Percentiles rank a stretch among this genome's conserved stretches.
phyloP scores from a whole-genome alignment of 2,888 invertebrate genomes.

The Unio pictorum region DNA sequence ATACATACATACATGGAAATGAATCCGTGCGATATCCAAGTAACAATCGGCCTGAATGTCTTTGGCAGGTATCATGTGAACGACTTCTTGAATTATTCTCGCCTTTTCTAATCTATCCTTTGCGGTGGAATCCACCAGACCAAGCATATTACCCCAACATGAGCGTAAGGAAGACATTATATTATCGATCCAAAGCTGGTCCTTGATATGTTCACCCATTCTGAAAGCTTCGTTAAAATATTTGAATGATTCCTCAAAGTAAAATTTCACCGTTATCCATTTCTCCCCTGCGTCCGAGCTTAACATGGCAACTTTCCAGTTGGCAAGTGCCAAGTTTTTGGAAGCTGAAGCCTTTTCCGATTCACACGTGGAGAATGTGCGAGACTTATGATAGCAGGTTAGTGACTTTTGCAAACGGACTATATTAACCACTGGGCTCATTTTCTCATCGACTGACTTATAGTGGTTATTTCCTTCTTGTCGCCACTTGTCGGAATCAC shows the following conservation, averaged over 20 bases:
- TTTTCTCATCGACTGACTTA: too few relatives aligned
- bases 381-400: too few relatives aligned
- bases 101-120: too few relatives aligned
- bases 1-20: constrained; percentile 11
- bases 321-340: constrained; percentile 20
- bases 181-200: constrained; percentile 6
- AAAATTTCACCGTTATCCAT: background rate
- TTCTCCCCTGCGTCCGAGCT: background rate
- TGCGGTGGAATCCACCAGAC: constrained; percentile 1
- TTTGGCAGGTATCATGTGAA: constrained; percentile 1
- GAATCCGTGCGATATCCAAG: constrained; percentile 6
- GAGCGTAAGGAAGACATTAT: constrained; percentile 2
- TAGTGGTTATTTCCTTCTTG: too few relatives aligned
- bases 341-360: constrained; percentile 12
- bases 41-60: constrained; percentile 7
- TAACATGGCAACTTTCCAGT: constrained; percentile 14
- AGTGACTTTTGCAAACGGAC: too few relatives aligned
- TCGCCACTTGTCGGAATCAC: too few relatives aligned
- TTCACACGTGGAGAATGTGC: too few relatives aligned
- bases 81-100: background rate
- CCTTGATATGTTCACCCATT: constrained; percentile 2
- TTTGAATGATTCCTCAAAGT: constrained; percentile 21
- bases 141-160: constrained; percentile 10
- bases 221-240: constrained; percentile 11
- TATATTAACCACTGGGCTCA: too few relatives aligned